Base-by-base conservation (phyloP, 2,797 vertebrate genomes). In the Enteromius trimaculatus region DNA sequence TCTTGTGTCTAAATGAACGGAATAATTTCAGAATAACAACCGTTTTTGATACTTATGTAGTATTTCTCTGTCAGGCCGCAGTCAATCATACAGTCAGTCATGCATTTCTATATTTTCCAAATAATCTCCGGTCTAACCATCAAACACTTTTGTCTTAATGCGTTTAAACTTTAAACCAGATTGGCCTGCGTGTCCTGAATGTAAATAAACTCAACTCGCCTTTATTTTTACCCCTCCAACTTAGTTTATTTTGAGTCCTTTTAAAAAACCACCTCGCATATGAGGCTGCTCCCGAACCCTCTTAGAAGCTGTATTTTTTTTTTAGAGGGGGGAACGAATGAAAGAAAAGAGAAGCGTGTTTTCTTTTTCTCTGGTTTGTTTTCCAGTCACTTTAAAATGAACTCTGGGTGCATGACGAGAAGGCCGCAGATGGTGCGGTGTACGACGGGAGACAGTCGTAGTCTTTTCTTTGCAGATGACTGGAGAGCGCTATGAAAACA, bases 341-440 rank as follows among this genome's bases (percentile, higher is more conserved):
- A 84, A 85, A 84, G 84, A 82, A 82, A 86, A 89, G 87, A 77
- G 85, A 79, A 81, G 88, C 81, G 74, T 94, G 93, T 95, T 94
- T 95, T 94, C 92, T 92, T 94, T 94, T 86, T 87, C 89, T 93
- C 86, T 91, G 91, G 92, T 93, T 93, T 94, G 92, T 94, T 95
- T 94, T 94, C 90, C 90, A 93, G 89, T 91, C 90, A 85, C 89
- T 93, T 91, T 87, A 92, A 94, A 93, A 90, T 90, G 91, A 93
- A 92, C 89, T 92, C 72, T 88, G 91, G 90, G 92, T 92, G 86
- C 87, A 92, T 86, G 90, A 89, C 89, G 90, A 90, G 91, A 90
- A 92, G 83, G 91, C 78, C 23, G 55, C 92, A 92, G 90, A 92
- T 91, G 90, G 86, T 90, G 90, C 77, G 87, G 91, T 89, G 87